phyloP scores from a whole-genome alignment of 2,888 invertebrate species.

The Dryocosmus kuriphilus region DNA sequence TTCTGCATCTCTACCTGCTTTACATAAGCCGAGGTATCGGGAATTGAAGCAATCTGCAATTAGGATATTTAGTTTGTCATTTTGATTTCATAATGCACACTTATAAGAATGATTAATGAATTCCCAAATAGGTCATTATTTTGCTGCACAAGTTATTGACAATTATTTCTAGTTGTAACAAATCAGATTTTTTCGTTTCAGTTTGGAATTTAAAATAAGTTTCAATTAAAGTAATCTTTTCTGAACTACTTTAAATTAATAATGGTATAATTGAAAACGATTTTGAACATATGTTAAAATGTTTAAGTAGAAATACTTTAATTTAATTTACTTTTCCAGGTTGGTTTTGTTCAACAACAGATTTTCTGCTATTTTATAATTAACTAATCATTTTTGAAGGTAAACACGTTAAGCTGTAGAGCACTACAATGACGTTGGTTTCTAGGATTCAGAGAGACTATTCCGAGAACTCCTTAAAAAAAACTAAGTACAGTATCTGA shows the following conservation, averaged over 20 bases:
- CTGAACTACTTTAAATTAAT: no score
- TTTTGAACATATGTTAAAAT: no score
- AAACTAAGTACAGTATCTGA: not conserved
- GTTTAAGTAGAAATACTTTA: no score
- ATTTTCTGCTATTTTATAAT: no score
- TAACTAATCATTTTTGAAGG: not conserved
- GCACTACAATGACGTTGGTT: not conserved
- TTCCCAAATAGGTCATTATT: not conserved
- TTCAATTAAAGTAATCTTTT: no score
- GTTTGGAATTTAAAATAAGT: no score
- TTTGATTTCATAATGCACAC: not conserved
- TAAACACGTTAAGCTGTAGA: not conserved
- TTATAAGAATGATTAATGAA: not conserved
- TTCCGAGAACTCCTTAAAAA: not conserved
- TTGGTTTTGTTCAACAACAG: no score
- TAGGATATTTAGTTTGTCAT: not conserved
- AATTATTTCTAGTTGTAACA: no score
- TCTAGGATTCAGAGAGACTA: not conserved
- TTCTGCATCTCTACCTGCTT: constrained; percentile 14
- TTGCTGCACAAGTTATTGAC: not conserved
- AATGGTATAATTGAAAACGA: no score
- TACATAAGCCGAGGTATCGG: not conserved
- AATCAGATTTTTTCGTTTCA: no score
- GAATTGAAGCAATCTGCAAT: not conserved
- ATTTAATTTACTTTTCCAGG: no score